Base-by-base conservation (phyloP, 2,797 vertebrate genomes). In the Podargus strigoides region DNA sequence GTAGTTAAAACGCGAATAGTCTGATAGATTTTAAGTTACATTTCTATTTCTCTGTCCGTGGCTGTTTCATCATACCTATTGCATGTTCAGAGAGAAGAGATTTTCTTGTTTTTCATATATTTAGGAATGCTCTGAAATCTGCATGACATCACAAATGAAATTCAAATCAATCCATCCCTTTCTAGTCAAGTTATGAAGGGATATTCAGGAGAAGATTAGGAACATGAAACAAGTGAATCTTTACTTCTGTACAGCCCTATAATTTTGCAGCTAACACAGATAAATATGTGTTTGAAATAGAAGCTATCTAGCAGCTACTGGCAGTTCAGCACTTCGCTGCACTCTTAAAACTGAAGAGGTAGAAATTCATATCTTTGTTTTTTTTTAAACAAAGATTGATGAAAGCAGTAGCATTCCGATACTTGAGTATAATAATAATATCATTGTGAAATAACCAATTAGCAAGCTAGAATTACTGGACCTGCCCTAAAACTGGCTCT, bases 201-300 rank as follows among this genome's bases (percentile, higher is more conserved):
- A 70, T 92, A 76, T 92, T 89, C 87, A 62, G 68, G 64, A 83
- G 85, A 90, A 94, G 94, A 87, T 91, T 88, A 94, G 84, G 49
- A 88, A 44, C 60, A 52, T 94, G 93, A 89, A 92, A 86, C 89
- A 85, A 93, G 74, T 53, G 91, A 91, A 55, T 94, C 16, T 49
- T 95, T 87, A 55, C 73, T 94, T 83, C 42, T 68, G 39, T 92
- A 68, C 80, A 87, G 93, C 89, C 85, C 90, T 93, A 79, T 96
- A 85, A 89, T 94, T 97, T 90, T 88, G 67, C 73, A 91, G 89
- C 89, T 95, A 82, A 86, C 79, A 70, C 70, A 92, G 91, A 93
- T 96, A 95, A 95, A 89, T 93, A 87, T 12, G 87, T 93, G 92
- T 94, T 96, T 96, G 94, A 97, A 95, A 93, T 32, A 70, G 88